Percentiles rank a stretch among this genome's conserved stretches.
Conservation (phyloP, 2,113 vertebrate species). For the Macquaria australasica region DNA sequence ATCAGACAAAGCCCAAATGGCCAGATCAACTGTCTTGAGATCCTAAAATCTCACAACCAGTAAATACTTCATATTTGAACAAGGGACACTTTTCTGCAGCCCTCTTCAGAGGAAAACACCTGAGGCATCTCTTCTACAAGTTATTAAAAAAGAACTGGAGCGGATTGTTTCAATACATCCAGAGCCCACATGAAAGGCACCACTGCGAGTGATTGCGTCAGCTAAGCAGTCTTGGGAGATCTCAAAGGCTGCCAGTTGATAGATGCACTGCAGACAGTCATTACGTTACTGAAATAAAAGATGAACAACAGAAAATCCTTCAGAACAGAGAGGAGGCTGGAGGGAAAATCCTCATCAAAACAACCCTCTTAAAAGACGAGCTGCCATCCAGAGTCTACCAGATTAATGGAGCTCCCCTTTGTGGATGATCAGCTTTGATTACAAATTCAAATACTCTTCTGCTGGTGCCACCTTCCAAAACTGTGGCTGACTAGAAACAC, state of each 20-base stretch:
- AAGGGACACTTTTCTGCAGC: slow-evolving; percentile 2
- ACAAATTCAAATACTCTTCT: slow-evolving; percentile 49
- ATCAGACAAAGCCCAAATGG: slow-evolving; percentile 48
- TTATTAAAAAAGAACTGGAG: slow-evolving; percentile 39
- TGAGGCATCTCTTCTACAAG: background rate
- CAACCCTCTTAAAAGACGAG: slow-evolving; percentile 42
- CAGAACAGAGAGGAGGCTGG: slow-evolving; percentile 55
- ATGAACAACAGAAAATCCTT: slow-evolving; percentile 56
- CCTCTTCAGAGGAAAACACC: slow-evolving; percentile 13
- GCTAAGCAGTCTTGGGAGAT: slow-evolving; percentile 52
- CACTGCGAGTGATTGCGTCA: slow-evolving; percentile 43
- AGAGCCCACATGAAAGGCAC: slow-evolving; percentile 57
- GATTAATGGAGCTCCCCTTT: slow-evolving; percentile 60
- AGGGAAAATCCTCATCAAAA: slow-evolving; percentile 70
- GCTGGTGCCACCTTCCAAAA: slow-evolving; percentile 21
- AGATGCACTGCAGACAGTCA: slow-evolving; percentile 61
- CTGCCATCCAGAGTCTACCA: slow-evolving; percentile 40
- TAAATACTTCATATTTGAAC: slow-evolving; percentile 3
- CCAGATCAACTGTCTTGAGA: slow-evolving; percentile 20
- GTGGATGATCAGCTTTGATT: slow-evolving; percentile 64
- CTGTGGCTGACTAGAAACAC: slow-evolving; percentile 36
- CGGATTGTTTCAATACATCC: slow-evolving; percentile 36
- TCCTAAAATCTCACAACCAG: slow-evolving; percentile 13
- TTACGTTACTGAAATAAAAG: slow-evolving; percentile 61
- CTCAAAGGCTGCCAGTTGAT: slow-evolving; percentile 65